phyloP scores from a whole-genome alignment of 2,113 vertebrate species.

The Ranitomeya variabilis region DNA sequence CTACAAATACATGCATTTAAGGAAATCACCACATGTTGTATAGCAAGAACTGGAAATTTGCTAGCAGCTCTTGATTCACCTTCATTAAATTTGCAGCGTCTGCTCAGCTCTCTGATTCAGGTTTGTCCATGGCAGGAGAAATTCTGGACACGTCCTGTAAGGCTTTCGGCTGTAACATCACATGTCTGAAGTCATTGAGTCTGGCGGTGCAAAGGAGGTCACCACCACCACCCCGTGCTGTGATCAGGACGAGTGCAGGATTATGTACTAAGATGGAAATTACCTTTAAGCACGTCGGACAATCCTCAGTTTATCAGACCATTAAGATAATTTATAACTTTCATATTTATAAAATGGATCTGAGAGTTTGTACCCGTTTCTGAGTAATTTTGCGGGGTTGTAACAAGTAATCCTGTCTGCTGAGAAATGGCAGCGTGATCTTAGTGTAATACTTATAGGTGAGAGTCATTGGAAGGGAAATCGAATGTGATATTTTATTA shows the following conservation, averaged over 20 bases:
- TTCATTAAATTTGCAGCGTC: not conserved
- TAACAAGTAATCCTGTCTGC: not conserved
- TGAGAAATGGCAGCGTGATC: not conserved
- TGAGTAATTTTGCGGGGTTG: not conserved
- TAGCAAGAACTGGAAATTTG: not conserved
- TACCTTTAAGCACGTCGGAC: not conserved
- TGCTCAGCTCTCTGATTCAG: not conserved
- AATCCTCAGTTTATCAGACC: not conserved
- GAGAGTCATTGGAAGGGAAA: not conserved
- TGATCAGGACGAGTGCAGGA: not conserved
- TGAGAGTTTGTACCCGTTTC: not conserved
- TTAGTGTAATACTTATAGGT: not conserved
- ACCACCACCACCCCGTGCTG: no score
- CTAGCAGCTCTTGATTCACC: not conserved
- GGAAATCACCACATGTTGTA: not conserved
- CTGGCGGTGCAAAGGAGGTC: not conserved
- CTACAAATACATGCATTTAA: no score
- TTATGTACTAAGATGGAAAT: not conserved
- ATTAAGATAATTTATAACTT: not conserved
- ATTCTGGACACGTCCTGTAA: not conserved
- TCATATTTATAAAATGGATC: not conserved
- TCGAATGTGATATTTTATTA: not conserved
- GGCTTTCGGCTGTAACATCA: not conserved
- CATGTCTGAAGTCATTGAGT: not conserved
- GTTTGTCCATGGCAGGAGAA: not conserved